Conservation (phyloP, 2,888 invertebrate genomes). For the Tyria jacobaeae region DNA sequence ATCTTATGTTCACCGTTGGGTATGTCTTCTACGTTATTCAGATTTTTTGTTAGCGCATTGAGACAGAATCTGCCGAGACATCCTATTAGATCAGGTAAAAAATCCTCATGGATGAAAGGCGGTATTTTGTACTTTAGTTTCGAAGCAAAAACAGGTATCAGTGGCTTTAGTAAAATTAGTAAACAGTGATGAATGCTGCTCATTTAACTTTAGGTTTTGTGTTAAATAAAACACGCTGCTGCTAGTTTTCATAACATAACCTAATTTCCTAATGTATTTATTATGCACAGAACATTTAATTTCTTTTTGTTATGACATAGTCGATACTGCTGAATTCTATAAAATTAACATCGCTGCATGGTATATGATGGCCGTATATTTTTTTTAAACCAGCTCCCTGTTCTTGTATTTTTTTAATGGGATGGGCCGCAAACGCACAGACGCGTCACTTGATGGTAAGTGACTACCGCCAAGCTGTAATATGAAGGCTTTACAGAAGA, state of each 20-base stretch:
- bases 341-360: too few relatives aligned
- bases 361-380: too few relatives aligned
- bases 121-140: conserved; percentile 15
- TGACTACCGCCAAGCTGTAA: too few relatives aligned
- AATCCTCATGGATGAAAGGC: conserved; percentile 29
- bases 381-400: too few relatives aligned
- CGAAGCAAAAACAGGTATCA: not conserved
- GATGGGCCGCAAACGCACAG: too few relatives aligned
- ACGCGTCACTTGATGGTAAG: too few relatives aligned
- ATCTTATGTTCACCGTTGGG: conserved; percentile 55
- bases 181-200: not conserved
- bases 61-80: conserved; percentile 69
- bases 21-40: conserved; percentile 77
- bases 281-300: conserved; percentile 5
- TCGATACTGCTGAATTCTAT: too few relatives aligned
- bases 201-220: not conserved
- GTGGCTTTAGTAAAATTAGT: not conserved
- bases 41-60: conserved; percentile 69
- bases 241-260: conserved; percentile 1
- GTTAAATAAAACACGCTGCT: not conserved
- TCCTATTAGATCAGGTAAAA: conserved; percentile 71
- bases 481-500: not conserved
- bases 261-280: not conserved
- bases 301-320: too few relatives aligned
- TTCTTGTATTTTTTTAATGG: too few relatives aligned